Conservation (phyloP, 2,888 invertebrate species). For the Diplazon laetatorius region DNA sequence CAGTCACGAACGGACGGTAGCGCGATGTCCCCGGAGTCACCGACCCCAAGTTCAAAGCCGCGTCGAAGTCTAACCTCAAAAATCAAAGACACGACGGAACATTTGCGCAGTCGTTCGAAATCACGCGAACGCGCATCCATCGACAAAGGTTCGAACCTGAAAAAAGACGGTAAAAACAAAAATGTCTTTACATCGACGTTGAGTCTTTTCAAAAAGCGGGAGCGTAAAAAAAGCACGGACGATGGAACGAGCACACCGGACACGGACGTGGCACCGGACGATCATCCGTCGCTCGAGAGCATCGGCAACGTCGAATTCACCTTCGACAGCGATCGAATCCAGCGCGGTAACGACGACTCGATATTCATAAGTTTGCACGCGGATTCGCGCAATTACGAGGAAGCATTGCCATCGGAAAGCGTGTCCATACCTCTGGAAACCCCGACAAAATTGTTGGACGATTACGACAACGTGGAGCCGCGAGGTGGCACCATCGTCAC, state of each 20-base stretch:
- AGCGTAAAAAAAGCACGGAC: slow-evolving; percentile 78
- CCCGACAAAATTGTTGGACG: slow-evolving; percentile 78
- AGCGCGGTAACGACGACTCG: slow-evolving; percentile 66
- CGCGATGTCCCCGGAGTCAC: slow-evolving; percentile 80
- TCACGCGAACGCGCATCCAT: slow-evolving; percentile 77
- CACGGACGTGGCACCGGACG: slow-evolving; percentile 51
- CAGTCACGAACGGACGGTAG: slow-evolving; percentile 78
- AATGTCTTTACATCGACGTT: slow-evolving; percentile 81
- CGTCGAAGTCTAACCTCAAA: slow-evolving; percentile 80
- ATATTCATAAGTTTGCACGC: slow-evolving; percentile 74
- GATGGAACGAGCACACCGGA: slow-evolving; percentile 70
- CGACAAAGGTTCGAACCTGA: slow-evolving; percentile 72
- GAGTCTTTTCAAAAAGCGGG: slow-evolving; percentile 80
- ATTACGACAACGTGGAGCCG: slow-evolving; percentile 75
- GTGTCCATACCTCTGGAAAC: slow-evolving; percentile 78
- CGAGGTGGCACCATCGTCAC: slow-evolving; percentile 74
- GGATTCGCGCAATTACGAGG: slow-evolving; percentile 75
- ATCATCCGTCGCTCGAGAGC: slow-evolving; percentile 71
- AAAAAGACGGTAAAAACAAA: slow-evolving; percentile 79
- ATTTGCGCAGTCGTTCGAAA: slow-evolving; percentile 80
- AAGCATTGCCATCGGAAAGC: slow-evolving; percentile 79
- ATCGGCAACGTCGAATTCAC: slow-evolving; percentile 77
- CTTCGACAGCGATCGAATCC: slow-evolving; percentile 73
- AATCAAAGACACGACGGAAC: slow-evolving; percentile 81
- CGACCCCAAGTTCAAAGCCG: slow-evolving; percentile 76